Evolutionary conservation across 2,113 vertebrate genomes (phyloP), one percentile per base, ranked within the genome.

Genomic region (Mesocricetus auratus): DNA sequence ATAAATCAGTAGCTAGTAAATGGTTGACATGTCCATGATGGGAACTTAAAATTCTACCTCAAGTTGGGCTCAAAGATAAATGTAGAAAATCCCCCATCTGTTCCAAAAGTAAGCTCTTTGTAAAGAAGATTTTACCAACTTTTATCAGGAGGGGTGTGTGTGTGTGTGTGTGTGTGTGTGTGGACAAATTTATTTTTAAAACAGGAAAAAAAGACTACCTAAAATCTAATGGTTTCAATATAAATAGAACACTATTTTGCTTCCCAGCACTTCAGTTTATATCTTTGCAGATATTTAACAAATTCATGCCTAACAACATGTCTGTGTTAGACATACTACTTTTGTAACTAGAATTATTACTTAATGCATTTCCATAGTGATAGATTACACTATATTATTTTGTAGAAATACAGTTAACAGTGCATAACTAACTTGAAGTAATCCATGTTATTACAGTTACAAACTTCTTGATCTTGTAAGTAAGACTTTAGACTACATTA

Each of bases 401-500:
- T 60, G 4, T 66, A 86, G 39, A 90, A 96, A 88, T 73, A 26
- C 29, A 73, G 69, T 95, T 92, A 66, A 94, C 75, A 95, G 16
- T 79, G 5, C 2, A 39, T 77, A 96, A 93, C 26, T 89, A 45
- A 75, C 39, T 90, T 89, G 58, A 68, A 62, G 64, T 22, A 85
- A 79, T 62, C 19, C 33, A 6, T 58, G 0, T 66, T 56, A 86
- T 22, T 90, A 92, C 5, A 75, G 9, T 71, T 86, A 77, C 66
- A 92, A 93, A 66, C 17, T 79, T 93, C 33, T 87, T 79, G n/a
- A 36, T 88, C 10, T 71, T 92, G 74, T 74, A 85, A 92, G 73
- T 7, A 94, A 82, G 56, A 29, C 56, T 39, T 83, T 66, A 94
- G 24, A 66, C 33, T 58, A 4, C 4, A 96, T 75, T 58, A 97